A percentile compares a stretch with the other conserved stretches of the same genome.
phyloP scores from a whole-genome alignment of 2,888 invertebrate species.

The Coenonympha glycerion region DNA sequence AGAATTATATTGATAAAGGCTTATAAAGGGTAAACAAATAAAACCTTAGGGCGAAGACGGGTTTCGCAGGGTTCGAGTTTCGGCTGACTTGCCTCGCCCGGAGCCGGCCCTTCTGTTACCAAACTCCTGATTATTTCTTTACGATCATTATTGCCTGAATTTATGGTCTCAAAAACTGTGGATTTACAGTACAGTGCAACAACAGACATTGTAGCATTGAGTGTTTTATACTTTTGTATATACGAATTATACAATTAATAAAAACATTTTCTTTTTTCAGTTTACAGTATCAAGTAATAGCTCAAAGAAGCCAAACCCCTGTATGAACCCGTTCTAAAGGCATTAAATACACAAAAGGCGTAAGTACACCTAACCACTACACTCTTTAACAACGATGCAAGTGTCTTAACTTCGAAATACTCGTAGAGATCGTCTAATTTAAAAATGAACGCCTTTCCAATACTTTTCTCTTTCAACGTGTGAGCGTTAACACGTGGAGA shows the following conservation, averaged over 20 bases:
- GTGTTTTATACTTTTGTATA: too few relatives aligned
- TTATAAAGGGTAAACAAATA: conserved; percentile 11
- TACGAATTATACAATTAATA: too few relatives aligned
- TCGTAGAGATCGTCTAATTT: background rate
- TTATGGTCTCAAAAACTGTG: background rate
- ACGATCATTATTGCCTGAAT: background rate
- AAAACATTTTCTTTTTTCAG: too few relatives aligned
- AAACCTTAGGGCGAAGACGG: conserved; percentile 5
- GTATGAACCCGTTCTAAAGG: background rate
- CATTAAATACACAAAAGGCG: background rate
- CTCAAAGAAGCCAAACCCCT: background rate
- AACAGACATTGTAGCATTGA: too few relatives aligned
- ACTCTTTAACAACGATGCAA: background rate
- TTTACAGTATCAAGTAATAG: too few relatives aligned
- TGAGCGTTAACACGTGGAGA: too few relatives aligned
- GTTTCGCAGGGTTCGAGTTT: background rate
- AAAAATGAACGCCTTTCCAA: too few relatives aligned
- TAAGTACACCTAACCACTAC: background rate
- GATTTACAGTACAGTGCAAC: too few relatives aligned
- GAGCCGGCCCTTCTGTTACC: background rate
- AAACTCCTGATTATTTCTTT: background rate
- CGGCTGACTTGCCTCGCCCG: background rate
- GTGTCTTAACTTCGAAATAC: background rate
- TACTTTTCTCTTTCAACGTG: too few relatives aligned
- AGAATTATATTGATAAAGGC: conserved; percentile 6